Evolutionary conservation across 2,888 invertebrate species (phyloP), one percentile per base, ranked within the genome.

Genomic region (Ochropleura plecta): DNA sequence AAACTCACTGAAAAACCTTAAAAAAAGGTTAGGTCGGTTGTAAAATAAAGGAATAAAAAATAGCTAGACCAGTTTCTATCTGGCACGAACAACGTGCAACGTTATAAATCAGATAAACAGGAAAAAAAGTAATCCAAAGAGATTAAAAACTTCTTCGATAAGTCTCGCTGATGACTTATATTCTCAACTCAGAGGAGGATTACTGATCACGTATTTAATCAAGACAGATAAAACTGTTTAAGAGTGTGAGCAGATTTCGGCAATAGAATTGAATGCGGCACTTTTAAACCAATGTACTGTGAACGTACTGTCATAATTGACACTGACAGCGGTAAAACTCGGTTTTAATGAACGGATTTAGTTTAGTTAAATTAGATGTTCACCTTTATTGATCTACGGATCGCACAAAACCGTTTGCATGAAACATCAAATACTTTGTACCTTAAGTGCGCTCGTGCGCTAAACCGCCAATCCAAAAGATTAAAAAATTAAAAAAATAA

Each of bases 131-230:
- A 67, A 63, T 79, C 12, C 12, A 30, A 64, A 64, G 14, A 72
- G 49, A 62, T 62, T 72, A 67, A 55, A 66, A 63, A 51, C 63
- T 57, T 63, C 16, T 62, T 63, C 10, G 20, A 10, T 42, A 53
- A 73, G n/a, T 63, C 57, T 46, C 40, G 14, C 62, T 40, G 55
- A 51, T 20, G 10, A 30, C 20, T 48, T 57, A 18, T 79, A 65
- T 72, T 73, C 62, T 44, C 46, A 9, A 51, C 20, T 67, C 46
- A 7, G 20, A 7, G 30, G 57, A 20, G 51, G 40, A 69, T 76
- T 66, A 60, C 57, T 59, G 57, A 64, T 78, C 79, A 53, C 53
- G 64, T 71, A 49, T 42, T 16, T 65, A 55, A 66, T 72, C 48
- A 49, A 79, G 30, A 49, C 5, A 40, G 70, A 40, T 30, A 40